Base-by-base conservation (phyloP, 1,140 invertebrate genomes). In the Triops longicaudatus region DNA sequence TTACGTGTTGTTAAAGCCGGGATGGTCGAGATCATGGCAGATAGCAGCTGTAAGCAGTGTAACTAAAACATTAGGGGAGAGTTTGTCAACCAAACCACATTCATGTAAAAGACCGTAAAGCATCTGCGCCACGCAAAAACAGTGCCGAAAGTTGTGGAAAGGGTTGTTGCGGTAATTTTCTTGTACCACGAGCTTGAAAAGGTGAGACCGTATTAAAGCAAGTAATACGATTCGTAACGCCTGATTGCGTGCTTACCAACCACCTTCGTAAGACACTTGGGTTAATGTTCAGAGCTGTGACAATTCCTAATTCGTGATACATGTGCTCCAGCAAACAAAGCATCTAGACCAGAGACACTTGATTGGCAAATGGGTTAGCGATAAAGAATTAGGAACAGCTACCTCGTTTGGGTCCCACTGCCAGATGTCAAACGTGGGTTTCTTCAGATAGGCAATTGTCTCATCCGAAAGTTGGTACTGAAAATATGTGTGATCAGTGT, bases 61-160 rank as follows among this genome's bases (percentile, higher is more conserved):
- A 22, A 83, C 83, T 22, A 86, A 79, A 79, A 85, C 85, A 74
- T 84, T 83, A 1, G 80, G 74, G 17, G 79, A 77, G 78, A 86
- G 81, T 28, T 80, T 79, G n/a, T 83, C 82, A 81, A 81, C 82
- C 1, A 86, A 80, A 31, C 81, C 79, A 79, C 83, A 84, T 27
- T 85, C 78, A 42, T 85, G 82, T 7, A 86, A 83, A 82, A 85
- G 84, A 27, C 84, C 84, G 79, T 86, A 86, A 83, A 86, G 85
- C 85, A 86, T 86, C 79, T 86, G 85, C 7, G 84, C 82, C 41
- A 86, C 85, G 79, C 83, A 85, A 80, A 86, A 86, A 73, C 84
- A 85, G 80, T 86, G 85, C 2, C 84, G 82, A 79, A 86, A 86
- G 78, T 86, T 86, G 80, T 86, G 85, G 79, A 86, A 86, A n/a